Evolutionary conservation across 2,113 vertebrate genomes (phyloP), one percentile per base, ranked within the genome.

Genomic region (Thinocorus orbignyianus): DNA sequence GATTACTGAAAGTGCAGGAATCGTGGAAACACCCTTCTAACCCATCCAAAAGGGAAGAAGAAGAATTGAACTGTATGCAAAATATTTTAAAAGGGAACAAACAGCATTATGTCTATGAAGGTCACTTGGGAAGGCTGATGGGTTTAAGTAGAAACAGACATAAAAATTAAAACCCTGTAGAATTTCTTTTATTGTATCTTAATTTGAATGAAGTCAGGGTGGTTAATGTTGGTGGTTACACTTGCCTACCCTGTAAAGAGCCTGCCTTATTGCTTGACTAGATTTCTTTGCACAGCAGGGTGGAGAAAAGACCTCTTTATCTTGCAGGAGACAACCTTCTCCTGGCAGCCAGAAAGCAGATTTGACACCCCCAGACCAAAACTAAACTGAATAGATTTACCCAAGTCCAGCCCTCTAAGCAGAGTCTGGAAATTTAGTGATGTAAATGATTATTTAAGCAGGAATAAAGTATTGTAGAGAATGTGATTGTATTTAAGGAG

Each of bases 1-100:
- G 46, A 31, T 54, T 52, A 26, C 12, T 62, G 64, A 17, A n/a
- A 20, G 8, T 48, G 14, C 0, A 0, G 1, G 26, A 10, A 30
- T 65, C 20, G 18, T 51, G 35, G 58, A 51, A 95, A 55, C 18
- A 48, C 1, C 7, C 10, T 71, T 79, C 37, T 49, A 68, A 69
- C 42, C 44, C 14, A 72, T 54, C 22, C 22, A 6, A 44, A 91
- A 73, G 44, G 6, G 3, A 54, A 6, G 16, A 65, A 33, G 6
- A 62, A 10, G 35, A 88, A 73, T 22, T 82, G 20, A 66, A 64
- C 46, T 31, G 14, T 25, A 7, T 87, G 28, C 8, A 22, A 33
- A 44, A 46, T n/a, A 41, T 54, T 92, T 52, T 86, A 73, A 77
- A 48, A 9, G 28, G 14, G 13, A 31, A 49, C 16, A 57, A 73